Evolutionary conservation across 2,888 invertebrate species (phyloP), one percentile per base, ranked within the genome.

Genomic region (Heliconius aoede): DNA sequence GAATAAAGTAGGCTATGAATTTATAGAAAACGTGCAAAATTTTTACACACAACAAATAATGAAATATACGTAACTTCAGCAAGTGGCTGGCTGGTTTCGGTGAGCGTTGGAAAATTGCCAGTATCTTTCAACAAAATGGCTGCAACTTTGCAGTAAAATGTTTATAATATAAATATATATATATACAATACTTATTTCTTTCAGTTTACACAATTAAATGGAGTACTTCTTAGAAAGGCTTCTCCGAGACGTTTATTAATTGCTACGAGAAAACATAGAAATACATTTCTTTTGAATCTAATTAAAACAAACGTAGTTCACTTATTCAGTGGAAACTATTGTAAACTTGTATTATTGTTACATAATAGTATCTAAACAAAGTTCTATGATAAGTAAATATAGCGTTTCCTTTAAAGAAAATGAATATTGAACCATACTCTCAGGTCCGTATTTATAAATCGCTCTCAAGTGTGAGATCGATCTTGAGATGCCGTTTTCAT

Each of bases 101-200:
- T 72, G 18, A 74, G 32, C 46, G 15, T 61, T 76, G 78, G 78
- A 61, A 60, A 32, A 28, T 18, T 64, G 74, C 76, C 76, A 76
- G 68, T 79, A 36, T 40, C 73, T 61, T 30, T 76, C 67, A 76
- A 69, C 72, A 76, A 79, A 74, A 78, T 61, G 73, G 51, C 74
- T 74, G 40, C 68, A 74, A 51, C 58, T 61, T 76, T 74, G 30
- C 68, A 74, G 55, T 68, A 32, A 68, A 67, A 74, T 72, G 65
- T 67, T 58, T 58, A n/a, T 46, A 60, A 78, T 78, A 62, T 68
- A 76, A 32, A 24, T 64, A 58, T 65, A 76, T 73, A 67, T 73
- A 67, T 73, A 64, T 32, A 62, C 68, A 79, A 76, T 36, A 72
- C 69, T 36, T 74, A 69, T 55, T 64, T 74, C 40, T 58, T 36